Base-by-base conservation (phyloP, 2,888 invertebrate genomes). In the Drosophila parthenogenetica region DNA sequence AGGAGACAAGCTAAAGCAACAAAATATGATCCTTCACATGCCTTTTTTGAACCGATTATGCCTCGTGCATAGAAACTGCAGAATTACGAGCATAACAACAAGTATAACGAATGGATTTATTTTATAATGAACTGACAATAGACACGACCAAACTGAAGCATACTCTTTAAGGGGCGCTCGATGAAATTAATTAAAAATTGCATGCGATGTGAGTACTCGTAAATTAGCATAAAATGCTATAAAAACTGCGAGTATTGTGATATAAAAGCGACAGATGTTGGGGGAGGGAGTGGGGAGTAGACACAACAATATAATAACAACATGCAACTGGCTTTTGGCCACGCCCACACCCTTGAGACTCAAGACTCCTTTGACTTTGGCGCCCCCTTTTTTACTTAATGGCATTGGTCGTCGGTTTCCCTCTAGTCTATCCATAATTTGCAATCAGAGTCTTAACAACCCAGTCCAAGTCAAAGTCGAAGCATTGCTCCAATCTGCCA, bases 401-500 rank as follows among this genome's bases (percentile, higher is more conserved):
- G 25, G 7, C 25, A n/a, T n/a, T n/a, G 51, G 35, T 46, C 54
- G 55, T 61, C 50, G 2, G 22, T 22, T 5, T 22, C 22, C 37
- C 25, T 68, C 54, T 10, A 11, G 45, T 53, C 57, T 70, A 70
- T 48, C 54, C 76, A 85, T 82, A 82, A 85, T 82, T 82, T 80
- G 86, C 86, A 82, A 82, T 85, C 83, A 82, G 83, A 73, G 68
- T 32, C 54, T 63, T 65, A 80, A 78, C 81, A 73, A 79, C 79
- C 71, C 25, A 16, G n/a, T 16, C 40, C 7, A 35, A 46, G 37
- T n/a, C 37, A 17, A 10, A 32, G 54, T 48, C 39, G n/a, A 37
- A 16, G 29, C 42, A 35, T 2, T 45, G 45, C 32, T 32, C 10
- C 40, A 43, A 40, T 32, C 42, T 32, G 16, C 40, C 48, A 50